Evolutionary conservation across 2,113 vertebrate species (phyloP).

Genomic region (Uropsilus gracilis): DNA sequence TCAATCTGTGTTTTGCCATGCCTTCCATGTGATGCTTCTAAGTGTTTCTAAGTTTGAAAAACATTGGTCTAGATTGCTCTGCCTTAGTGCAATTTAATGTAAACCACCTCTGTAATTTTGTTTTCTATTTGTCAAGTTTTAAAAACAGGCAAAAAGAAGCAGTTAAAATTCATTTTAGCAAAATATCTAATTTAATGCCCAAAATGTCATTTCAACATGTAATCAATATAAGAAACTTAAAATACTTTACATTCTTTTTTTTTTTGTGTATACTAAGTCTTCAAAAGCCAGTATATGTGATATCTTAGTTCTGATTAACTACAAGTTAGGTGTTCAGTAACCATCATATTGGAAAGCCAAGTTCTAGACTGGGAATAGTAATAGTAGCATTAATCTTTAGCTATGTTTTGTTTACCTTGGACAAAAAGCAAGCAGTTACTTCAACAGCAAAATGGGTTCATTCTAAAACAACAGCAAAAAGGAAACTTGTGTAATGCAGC

Average conservation of each 20-base stretch:
- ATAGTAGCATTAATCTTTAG: neutral
- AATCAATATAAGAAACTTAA: neutral
- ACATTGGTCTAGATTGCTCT: neutral
- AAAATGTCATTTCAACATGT: slow-evolving; percentile 7
- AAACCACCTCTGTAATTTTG: neutral
- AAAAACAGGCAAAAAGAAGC: neutral
- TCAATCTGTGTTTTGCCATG: neutral
- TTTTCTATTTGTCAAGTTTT: neutral
- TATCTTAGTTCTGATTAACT: neutral
- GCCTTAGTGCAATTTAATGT: neutral
- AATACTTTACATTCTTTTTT: neutral
- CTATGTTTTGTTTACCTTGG: too few species aligned
- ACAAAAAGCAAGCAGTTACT: neutral
- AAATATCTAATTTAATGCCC: neutral
- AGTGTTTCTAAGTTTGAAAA: neutral
- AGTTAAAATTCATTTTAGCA: neutral
- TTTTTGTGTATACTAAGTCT: neutral
- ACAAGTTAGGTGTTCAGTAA: neutral
- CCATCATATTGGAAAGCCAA: neutral
- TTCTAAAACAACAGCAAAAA: neutral
- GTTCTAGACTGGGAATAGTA: neutral
- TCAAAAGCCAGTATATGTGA: neutral
- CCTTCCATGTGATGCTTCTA: neutral
- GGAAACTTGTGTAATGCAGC: neutral
- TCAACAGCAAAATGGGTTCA: neutral